phyloP scores from a whole-genome alignment of 2,797 vertebrate genomes.

The Intellagama lesueurii region DNA sequence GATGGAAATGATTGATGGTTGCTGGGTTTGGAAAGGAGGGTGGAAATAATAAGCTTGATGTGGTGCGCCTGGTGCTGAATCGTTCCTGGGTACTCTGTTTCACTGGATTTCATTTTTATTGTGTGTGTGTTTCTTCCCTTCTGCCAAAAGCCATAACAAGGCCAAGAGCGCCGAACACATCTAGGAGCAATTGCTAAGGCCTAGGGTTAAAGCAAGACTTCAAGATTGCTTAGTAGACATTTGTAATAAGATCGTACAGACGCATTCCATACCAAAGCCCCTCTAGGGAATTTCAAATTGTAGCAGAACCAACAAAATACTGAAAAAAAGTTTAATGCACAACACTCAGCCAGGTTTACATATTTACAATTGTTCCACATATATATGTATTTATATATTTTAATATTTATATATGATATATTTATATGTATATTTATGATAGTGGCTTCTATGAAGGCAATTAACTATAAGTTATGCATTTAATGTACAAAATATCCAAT shows the following conservation, averaged over 20 bases:
- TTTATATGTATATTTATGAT: conserved; percentile 24
- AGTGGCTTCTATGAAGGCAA: conserved; percentile 58
- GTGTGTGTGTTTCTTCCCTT: not conserved
- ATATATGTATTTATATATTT: not conserved
- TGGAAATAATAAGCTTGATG: not conserved
- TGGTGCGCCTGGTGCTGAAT: not conserved
- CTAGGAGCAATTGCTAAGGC: conserved; percentile 17
- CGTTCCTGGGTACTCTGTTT: not conserved
- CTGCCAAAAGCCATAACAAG: conserved; percentile 31
- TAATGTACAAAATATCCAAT: conserved; percentile 46
- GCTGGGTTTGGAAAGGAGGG: not conserved
- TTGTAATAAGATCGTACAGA: conserved; percentile 61
- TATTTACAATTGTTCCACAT: conserved; percentile 3
- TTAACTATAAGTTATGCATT: conserved; percentile 63
- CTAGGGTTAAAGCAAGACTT: conserved; percentile 49
- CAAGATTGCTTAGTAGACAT: conserved; percentile 51
- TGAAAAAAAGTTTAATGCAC: conserved; percentile 58
- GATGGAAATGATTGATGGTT: not conserved
- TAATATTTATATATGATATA: too few species aligned
- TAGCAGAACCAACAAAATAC: conserved; percentile 73
- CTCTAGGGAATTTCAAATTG: conserved; percentile 68
- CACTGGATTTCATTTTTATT: conserved; percentile 23
- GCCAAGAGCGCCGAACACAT: conserved; percentile 45
- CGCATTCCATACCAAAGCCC: conserved; percentile 43
- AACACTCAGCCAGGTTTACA: conserved; percentile 62